Evolutionary conservation across 2,888 invertebrate species (phyloP).

Genomic region (Eubasilissa splendida): DNA sequence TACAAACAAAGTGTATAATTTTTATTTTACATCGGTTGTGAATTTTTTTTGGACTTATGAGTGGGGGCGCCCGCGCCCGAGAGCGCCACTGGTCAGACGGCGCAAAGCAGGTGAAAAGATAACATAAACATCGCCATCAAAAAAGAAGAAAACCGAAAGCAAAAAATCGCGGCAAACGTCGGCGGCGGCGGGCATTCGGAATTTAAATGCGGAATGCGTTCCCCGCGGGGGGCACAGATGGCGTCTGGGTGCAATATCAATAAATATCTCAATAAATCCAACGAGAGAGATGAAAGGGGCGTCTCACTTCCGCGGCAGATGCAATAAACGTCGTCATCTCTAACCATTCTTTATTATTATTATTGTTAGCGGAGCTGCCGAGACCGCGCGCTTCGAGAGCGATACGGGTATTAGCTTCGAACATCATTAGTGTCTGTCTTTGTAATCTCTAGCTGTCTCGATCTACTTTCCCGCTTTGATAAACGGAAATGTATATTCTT

Average conservation of each 20-base stretch:
- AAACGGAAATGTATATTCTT: no score
- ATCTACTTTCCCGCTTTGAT: no score
- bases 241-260: conserved; percentile 20
- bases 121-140: not conserved
- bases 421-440: no score
- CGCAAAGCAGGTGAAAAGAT: not conserved
- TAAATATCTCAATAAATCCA: conserved; percentile 26
- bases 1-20: no score
- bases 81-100: not conserved
- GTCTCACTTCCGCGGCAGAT: not conserved
- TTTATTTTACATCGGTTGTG: no score
- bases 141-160: not conserved
- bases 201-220: conserved; percentile 8
- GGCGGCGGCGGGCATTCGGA: not conserved
- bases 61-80: no score
- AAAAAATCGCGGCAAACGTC: not conserved
- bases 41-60: no score
- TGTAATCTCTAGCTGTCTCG: no score
- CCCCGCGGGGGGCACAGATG: conserved; percentile 8
- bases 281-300: not conserved
- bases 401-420: no score
- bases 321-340: conserved; percentile 8
- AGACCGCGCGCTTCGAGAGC: no score
- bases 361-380: not conserved
- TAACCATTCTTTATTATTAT: not conserved